Evolutionary conservation across 2,113 vertebrate genomes (phyloP), one percentile per base, ranked within the genome.

Genomic region (Atlantisia rogersi): DNA sequence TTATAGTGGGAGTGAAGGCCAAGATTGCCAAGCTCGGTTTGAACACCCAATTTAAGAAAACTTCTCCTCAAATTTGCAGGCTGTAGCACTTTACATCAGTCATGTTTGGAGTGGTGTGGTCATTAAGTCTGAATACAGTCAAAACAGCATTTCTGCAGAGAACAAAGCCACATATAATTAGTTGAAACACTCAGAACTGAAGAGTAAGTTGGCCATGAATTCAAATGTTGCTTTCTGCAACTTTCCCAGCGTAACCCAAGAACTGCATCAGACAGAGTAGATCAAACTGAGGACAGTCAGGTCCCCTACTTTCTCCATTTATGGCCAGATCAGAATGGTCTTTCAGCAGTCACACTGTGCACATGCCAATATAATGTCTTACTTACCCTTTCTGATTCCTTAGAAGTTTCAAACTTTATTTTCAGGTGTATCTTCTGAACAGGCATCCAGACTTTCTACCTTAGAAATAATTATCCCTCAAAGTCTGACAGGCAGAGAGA

Each of bases 401-500:
- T 15, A 85, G 40, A 77, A 40, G 2, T 82, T 22, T 67, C 42
- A 64, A 86, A 93, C 44, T 76, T 92, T 83, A 7, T 82, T 91
- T 96, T 92, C 52, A 98, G 97, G 56, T 76, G 37, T 39, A 39
- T 73, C 53, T 83, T 82, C 90, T 88, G 77, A 95, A 63, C 64
- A 89, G 46, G 55, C 40, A 40, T 64, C 91, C 68, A 75, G 70
- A 42, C 50, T 94, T 94, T 74, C 97, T 67, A 44, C 88, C 12
- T 71, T 85, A 50, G 97, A 98, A 94, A 89, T 97, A 75, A 62
- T 94, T 67, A 87, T 92, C 82, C 97, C 97, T 93, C 94, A 0
- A 59, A 84, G 65, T n/a, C 58, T 96, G 44, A 69, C 24, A 68
- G 63, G 69, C 56, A 90, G 75, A 76, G 88, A 76, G 62, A 92